phyloP scores from a whole-genome alignment of 1,140 invertebrate genomes.

The Pantala flavescens region DNA sequence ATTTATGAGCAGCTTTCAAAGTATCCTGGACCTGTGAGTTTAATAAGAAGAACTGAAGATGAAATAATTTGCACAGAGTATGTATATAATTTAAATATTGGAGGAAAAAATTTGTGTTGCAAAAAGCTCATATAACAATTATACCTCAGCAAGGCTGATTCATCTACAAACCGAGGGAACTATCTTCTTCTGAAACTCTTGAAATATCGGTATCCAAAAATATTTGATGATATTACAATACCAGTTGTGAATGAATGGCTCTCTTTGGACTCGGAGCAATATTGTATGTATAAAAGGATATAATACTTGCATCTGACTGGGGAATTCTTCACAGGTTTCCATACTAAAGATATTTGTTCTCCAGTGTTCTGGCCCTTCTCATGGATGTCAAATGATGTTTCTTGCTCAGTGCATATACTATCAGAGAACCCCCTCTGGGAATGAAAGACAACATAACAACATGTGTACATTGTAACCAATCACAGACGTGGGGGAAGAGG shows the following conservation, averaged over 20 bases:
- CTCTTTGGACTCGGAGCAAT: conserved; percentile 27
- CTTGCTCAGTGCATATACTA: no score
- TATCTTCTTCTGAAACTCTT: conserved; percentile 64
- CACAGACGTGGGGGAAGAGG: no score
- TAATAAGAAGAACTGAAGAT: conserved; percentile 78
- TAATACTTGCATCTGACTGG: no score
- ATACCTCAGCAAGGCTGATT: conserved; percentile 40
- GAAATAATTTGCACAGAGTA: conserved; percentile 74
- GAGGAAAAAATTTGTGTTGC: not conserved
- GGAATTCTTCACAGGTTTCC: no score
- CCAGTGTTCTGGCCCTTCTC: no score
- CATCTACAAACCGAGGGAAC: conserved; percentile 82
- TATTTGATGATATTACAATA: conserved; percentile 46
- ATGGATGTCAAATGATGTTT: no score
- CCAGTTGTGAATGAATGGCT: conserved; percentile 47
- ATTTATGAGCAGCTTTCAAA: conserved; percentile 57
- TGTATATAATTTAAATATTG: conserved; percentile 24
- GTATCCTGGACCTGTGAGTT: conserved; percentile 68
- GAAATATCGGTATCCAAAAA: conserved; percentile 60
- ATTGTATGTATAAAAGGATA: conserved; percentile 30
- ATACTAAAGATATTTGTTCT: no score
- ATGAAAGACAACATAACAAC: no score
- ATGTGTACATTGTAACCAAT: no score
- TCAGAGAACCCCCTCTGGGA: no score
- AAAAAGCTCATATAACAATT: conserved; percentile 11